Evolutionary conservation across 2,113 vertebrate genomes (phyloP), one percentile per base, ranked within the genome.

Genomic region (Onychostruthus taczanowskii): DNA sequence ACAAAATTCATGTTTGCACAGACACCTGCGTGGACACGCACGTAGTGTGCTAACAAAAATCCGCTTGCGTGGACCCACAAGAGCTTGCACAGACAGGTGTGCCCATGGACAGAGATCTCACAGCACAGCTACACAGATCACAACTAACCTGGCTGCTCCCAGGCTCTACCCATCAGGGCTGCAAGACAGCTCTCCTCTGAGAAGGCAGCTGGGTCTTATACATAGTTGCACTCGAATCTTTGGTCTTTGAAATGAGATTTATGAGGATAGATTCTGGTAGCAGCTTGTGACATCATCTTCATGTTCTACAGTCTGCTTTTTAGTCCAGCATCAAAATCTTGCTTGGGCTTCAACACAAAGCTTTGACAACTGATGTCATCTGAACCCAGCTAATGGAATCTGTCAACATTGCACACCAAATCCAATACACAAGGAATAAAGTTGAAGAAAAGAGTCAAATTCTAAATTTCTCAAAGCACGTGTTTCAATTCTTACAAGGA

Each of bases 1-100:
- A 27, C 15, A 27, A 61, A 82, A 70, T 4, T 19, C 5, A 0
- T 1, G 6, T 35, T 52, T 35, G 35, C 56, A 44, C 7, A 28
- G 63, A 50, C 9, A 16, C 52, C 16, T 7, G 47, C 26, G 10
- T 2, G 7, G 43, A 56, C 13, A 15, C 4, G 1, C 0, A 1
- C 15, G 35, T 39, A 7, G 3, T 4, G 20, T 55, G 70, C 35
- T 27, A 18, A 43, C 61, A 18, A 21, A 70, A 27, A 41, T 2
- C 33, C 8, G 1, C 24, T 3, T 8, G 16, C 13, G 5, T 2
- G 6, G 27, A 59, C 27, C 24, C 39, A 4, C 23, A 4, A 75
- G 10, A 11, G 39, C 52, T 28, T 23, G 41, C 41, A 8, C 4
- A 27, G 30, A 24, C 3, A 50, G 11, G 12, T 11, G 11, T 5